Base-by-base conservation (phyloP, 2,113 vertebrate species). In the Scalopus aquaticus region DNA sequence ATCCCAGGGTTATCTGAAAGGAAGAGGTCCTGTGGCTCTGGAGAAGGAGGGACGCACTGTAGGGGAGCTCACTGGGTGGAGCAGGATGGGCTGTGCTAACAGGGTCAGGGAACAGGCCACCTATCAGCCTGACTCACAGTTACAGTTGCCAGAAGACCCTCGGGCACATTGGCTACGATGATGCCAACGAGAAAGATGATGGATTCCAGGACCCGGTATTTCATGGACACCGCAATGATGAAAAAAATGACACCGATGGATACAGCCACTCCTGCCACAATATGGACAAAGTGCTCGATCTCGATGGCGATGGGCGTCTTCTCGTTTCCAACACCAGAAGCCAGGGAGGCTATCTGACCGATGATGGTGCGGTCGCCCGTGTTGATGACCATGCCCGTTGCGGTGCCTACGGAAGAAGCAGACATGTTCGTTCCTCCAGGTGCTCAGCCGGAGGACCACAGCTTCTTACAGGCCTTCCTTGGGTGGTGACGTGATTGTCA, bases 141-240 rank as follows among this genome's bases (percentile, higher is more conserved):
- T 62, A 99, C 98, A 2, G 98, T 98, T 95, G 98, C 98, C 87
- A 99, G 97, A 79, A 99, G 98, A 26, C 98, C 98, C 87, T 99
- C 98, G 0, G 98, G 98, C 92, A 99, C 98, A 0, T 99, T 99
- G 19, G 98, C 98, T 95, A 99, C 98, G 35, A 99, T 99, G 93
- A 99, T 99, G 88, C 98, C 98, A 42, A 98, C 99, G 62, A 99
- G 98, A 81, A 99, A 99, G 97, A 99, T 98, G 97, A 99, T 97
- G 85, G 98, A 98, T 4, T 98, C 98, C 49, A 99, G 96, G 56
- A 98, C 95, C 9, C 85, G 42, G 89, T 99, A 98, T 42, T 95
- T 86, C 98, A 99, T 97, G 16, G 97, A 98, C 12, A 99, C 88
- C 0, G 98, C 97, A 28, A 98, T 99, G 88, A 98, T 98, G 97